Evolutionary conservation across 2,113 vertebrate genomes (phyloP).

Genomic region (Orthonyx spaldingii): DNA sequence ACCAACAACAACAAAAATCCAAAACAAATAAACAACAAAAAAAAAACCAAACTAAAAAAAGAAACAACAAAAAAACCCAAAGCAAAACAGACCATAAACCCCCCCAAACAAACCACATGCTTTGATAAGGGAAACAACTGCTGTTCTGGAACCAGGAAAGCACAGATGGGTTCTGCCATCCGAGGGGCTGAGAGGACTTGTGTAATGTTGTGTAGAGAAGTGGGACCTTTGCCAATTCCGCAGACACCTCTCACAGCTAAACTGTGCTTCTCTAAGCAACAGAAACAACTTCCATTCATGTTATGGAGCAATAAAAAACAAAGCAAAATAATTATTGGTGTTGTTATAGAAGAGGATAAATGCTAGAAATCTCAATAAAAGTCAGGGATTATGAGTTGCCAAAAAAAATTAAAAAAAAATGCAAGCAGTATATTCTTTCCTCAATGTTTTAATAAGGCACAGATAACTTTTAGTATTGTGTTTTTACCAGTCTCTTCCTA

Average conservation of each 20-base stretch:
- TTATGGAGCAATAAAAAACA: background rate
- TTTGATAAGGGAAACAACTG: background rate
- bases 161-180: background rate
- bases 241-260: background rate
- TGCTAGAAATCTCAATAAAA: conserved; percentile 7
- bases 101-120: background rate
- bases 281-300: background rate
- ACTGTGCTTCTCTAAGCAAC: background rate
- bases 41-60: accelerated
- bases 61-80: background rate
- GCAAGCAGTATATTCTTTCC: background rate
- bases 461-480: conserved; percentile 25
- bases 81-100: background rate
- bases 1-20: no score
- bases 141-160: background rate
- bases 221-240: background rate
- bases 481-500: background rate
- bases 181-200: background rate
- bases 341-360: background rate
- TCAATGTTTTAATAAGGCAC: conserved; percentile 1
- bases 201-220: background rate
- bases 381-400: background rate
- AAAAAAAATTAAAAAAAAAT: background rate
- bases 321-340: conserved; percentile 17
- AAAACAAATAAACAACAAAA: background rate